These are phyloP conservation scores for Eulacestoma nigropectus DNA, from an alignment of 2,113 vertebrate species.

Conservation along the genomic window DNA sequence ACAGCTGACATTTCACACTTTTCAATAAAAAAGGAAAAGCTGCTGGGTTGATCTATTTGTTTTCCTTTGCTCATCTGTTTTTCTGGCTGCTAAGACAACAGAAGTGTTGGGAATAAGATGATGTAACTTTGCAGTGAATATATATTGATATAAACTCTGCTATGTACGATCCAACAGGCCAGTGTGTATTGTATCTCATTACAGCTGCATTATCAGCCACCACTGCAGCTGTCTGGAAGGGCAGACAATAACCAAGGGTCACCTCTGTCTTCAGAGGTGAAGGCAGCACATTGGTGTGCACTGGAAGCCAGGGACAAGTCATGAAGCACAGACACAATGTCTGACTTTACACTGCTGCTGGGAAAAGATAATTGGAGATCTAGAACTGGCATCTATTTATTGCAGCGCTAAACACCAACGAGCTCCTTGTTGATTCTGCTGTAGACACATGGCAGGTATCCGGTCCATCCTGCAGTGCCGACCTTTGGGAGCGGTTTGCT, in stretches of 20 bases:
- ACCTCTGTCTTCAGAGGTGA: background rate
- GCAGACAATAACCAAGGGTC: background rate
- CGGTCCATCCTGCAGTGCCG: background rate
- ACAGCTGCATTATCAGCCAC: background rate
- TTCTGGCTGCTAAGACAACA: background rate
- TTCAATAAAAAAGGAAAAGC: background rate
- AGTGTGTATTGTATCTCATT: background rate
- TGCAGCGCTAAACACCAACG: background rate
- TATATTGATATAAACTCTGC: background rate
- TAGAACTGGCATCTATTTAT: background rate
- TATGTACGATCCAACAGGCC: background rate
- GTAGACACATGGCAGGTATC: rapidly evolving
- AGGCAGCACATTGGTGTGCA: background rate
- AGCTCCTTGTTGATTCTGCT: background rate
- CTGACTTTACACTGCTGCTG: background rate
- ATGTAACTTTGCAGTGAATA: background rate
- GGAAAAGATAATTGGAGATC: background rate
- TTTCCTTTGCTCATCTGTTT: background rate
- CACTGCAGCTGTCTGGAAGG: background rate
- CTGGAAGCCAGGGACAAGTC: background rate
- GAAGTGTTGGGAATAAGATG: background rate
- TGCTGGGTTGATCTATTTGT: background rate
- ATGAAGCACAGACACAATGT: background rate
- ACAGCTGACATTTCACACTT: background rate
- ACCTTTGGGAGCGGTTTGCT: background rate